Conservation (phyloP, 2,113 vertebrate genomes). For the Limanda limanda region DNA sequence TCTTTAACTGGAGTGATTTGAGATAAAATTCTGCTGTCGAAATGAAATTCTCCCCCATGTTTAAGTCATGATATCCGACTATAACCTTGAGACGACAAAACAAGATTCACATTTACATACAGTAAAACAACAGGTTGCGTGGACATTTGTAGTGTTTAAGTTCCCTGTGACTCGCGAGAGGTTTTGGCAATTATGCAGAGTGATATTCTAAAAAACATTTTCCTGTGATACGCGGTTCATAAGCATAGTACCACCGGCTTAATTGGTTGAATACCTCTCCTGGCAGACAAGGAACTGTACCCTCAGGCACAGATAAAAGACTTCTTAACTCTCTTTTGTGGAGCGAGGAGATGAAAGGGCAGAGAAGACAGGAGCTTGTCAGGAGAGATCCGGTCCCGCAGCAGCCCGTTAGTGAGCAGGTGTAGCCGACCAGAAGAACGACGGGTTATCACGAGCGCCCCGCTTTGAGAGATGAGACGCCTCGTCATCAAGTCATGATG, state of each 20-base stretch:
- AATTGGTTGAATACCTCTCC: slow-evolving; percentile 75
- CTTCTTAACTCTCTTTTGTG: slow-evolving; percentile 79
- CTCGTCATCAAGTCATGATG: slow-evolving; percentile 69
- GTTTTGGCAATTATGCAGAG: slow-evolving; percentile 60
- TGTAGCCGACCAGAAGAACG: slow-evolving; percentile 77
- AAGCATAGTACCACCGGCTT: slow-evolving; percentile 64
- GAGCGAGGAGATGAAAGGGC: slow-evolving; percentile 80
- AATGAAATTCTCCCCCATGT: background rate
- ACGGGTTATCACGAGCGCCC: slow-evolving; percentile 74
- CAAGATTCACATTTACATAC: slow-evolving; percentile 24
- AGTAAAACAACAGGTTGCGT: slow-evolving; percentile 37
- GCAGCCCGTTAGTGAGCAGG: slow-evolving; percentile 73
- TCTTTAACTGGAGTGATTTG: background rate
- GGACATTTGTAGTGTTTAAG: slow-evolving; percentile 9
- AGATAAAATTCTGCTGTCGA: background rate
- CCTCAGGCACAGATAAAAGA: slow-evolving; percentile 80
- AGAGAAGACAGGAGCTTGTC: slow-evolving; percentile 79
- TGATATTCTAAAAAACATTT: slow-evolving; percentile 60
- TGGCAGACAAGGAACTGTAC: slow-evolving; percentile 71
- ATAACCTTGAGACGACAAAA: slow-evolving; percentile 24
- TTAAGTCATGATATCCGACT: no score
- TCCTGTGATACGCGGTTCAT: slow-evolving; percentile 63
- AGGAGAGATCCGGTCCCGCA: slow-evolving; percentile 62
- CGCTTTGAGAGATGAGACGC: slow-evolving; percentile 73
- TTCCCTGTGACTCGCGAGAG: slow-evolving; percentile 23